phyloP scores from a whole-genome alignment of 2,888 invertebrate species.

The Scaptomyza tumidula region DNA sequence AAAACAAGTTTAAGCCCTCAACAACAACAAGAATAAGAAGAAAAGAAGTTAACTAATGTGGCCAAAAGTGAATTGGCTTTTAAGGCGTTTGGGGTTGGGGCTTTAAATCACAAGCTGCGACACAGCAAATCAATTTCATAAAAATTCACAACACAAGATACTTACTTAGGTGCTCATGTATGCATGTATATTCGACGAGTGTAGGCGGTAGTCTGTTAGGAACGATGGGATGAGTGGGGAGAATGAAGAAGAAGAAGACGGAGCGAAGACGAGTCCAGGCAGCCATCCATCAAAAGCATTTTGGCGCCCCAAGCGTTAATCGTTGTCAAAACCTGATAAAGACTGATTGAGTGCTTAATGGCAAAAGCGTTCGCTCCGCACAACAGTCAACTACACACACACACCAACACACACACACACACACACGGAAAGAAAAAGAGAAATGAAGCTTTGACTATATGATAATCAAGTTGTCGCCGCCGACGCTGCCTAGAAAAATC shows the following conservation, averaged over 20 bases:
- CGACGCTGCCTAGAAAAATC: slow-evolving; percentile 34
- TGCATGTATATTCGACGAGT: background rate
- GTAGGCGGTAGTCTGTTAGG: slow-evolving; percentile 15
- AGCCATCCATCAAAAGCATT: slow-evolving; percentile 76
- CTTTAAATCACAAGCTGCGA: slow-evolving; percentile 39
- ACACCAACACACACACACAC: slow-evolving; percentile 9
- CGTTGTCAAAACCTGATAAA: slow-evolving; percentile 81
- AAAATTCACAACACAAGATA: slow-evolving; percentile 47
- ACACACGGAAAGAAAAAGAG: background rate
- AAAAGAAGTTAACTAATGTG: slow-evolving; percentile 43
- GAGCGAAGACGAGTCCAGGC: slow-evolving; percentile 46
- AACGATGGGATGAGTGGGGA: no score
- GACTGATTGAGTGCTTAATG: slow-evolving; percentile 81
- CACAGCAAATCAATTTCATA: slow-evolving; percentile 71
- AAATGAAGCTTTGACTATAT: slow-evolving; percentile 53
- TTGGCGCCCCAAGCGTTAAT: slow-evolving; percentile 76
- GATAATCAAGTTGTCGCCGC: slow-evolving; percentile 65
- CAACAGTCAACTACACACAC: slow-evolving; percentile 17
- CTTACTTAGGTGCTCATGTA: slow-evolving; percentile 18
- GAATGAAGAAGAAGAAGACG: slow-evolving; percentile 24
- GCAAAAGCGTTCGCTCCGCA: slow-evolving; percentile 59
- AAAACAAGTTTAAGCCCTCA: slow-evolving; percentile 53
- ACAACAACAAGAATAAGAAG: slow-evolving; percentile 5
- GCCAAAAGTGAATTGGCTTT: slow-evolving; percentile 14
- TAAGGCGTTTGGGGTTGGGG: slow-evolving; percentile 1